Evolutionary conservation across 2,797 vertebrate genomes (phyloP), one percentile per base, ranked within the genome.

Genomic region (Diplodus puntazzo): DNA sequence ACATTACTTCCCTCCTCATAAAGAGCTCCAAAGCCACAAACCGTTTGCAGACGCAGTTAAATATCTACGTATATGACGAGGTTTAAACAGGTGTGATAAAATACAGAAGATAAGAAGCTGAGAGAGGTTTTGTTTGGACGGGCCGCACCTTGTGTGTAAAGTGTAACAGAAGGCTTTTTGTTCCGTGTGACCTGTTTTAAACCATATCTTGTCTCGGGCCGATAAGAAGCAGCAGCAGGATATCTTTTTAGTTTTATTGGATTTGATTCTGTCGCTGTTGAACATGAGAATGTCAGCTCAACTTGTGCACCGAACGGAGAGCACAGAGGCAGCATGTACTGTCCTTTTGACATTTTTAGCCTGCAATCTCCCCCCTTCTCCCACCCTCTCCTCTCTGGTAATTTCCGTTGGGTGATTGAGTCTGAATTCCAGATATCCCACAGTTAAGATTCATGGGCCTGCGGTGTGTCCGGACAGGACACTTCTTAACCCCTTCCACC

Each of bases 351-450:
- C 71, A 79, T 78, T 82, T 87, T 79, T 71, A 66, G 65, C 62
- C 60, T 14, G 25, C 5, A 0, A 11, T 34, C 50, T 25, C 43
- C 27, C 54, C 63, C 30, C 59, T 52, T 1, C 13, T 48, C 42
- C 3, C 20, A n/a, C 13, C 66, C 25, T 52, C 42, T 42, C 13
- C 48, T 70, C 30, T 73, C 66, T 86, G 67, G 87, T 89, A 64
- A 93, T 93, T 91, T 92, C 90, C 88, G 59, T 78, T 88, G 77
- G 69, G 45, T 75, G 79, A 91, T 73, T 81, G 83, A 79, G 84
- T 52, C 68, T 87, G 82, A 88, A 91, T 89, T 89, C 86, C 88
- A 86, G 85, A 89, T 88, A 87, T 87, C 85, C 88, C 88, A 88
- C 80, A 75, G 89, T 80, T 77, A 73, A 65, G 66, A 84, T 85